These are phyloP conservation scores for Pachyuromys duprasi DNA, from an alignment of 2,797 vertebrate genomes.

Conservation along the genomic window DNA sequence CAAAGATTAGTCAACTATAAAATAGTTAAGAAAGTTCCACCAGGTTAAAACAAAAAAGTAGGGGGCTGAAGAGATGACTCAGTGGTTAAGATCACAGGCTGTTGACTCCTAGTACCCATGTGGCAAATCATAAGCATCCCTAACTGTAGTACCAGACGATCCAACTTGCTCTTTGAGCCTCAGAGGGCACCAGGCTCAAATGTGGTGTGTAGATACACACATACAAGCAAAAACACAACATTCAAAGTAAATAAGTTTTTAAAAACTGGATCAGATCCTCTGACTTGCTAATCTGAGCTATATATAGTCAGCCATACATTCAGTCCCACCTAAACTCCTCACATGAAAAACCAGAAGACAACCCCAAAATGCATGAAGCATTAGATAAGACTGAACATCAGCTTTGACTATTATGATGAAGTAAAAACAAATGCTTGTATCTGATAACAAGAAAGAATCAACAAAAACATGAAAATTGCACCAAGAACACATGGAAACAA, in stretches of 20 bases:
- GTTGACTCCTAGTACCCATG: background rate
- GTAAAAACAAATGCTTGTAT: background rate
- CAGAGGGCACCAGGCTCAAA: background rate
- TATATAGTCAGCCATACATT: background rate
- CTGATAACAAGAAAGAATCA: constrained; percentile 27
- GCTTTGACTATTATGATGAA: background rate
- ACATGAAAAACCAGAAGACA: background rate
- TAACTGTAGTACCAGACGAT: background rate
- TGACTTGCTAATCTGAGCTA: constrained; percentile 8
- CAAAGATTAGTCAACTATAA: constrained; percentile 4
- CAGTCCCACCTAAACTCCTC: background rate
- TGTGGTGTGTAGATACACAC: background rate
- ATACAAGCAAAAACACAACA: background rate
- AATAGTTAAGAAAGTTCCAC: constrained; percentile 8
- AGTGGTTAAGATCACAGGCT: background rate
- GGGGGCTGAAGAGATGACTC: background rate
- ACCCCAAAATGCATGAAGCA: background rate
- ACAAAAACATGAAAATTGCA: constrained; percentile 16
- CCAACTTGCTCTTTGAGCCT: background rate
- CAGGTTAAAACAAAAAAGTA: constrained; percentile 15
- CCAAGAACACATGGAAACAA: constrained; percentile 1
- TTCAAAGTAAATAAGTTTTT: background rate
- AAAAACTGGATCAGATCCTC: background rate
- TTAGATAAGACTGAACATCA: background rate
- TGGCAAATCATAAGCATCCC: background rate